Conservation (phyloP, 2,113 vertebrate species). For the Gallinago media region DNA sequence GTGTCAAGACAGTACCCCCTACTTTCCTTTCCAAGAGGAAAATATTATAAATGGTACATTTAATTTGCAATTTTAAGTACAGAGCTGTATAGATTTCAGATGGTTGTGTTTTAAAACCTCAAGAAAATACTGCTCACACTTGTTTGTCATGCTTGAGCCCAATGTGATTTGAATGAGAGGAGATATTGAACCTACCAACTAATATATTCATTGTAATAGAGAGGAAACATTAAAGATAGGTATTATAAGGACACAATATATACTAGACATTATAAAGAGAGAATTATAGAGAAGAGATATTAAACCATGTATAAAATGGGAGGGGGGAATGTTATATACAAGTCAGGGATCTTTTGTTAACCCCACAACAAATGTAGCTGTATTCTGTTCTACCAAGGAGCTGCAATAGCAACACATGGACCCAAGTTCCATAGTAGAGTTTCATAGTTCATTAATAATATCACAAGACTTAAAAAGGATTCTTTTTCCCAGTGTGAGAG, state of each 20-base stretch:
- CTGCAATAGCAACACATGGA: accelerated
- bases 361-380: not conserved
- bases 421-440: not conserved
- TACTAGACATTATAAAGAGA: not conserved
- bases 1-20: not conserved
- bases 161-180: conserved; percentile 12
- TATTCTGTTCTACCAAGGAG: not conserved
- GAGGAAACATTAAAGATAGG: not conserved
- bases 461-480: not conserved
- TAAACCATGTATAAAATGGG: not conserved
- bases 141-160: not conserved
- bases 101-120: not conserved
- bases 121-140: not conserved
- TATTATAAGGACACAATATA: not conserved
- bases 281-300: not conserved
- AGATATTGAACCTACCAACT: not conserved
- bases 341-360: not conserved
- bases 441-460: conserved; percentile 31
- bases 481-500: not conserved
- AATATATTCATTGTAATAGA: not conserved
- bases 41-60: not conserved
- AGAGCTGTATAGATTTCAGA: not conserved
- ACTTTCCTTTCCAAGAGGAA: not conserved
- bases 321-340: not conserved
- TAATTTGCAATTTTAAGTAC: not conserved